These are phyloP conservation scores for Albula goreensis DNA, from an alignment of 2,113 vertebrate genomes.

Conservation along the genomic window DNA sequence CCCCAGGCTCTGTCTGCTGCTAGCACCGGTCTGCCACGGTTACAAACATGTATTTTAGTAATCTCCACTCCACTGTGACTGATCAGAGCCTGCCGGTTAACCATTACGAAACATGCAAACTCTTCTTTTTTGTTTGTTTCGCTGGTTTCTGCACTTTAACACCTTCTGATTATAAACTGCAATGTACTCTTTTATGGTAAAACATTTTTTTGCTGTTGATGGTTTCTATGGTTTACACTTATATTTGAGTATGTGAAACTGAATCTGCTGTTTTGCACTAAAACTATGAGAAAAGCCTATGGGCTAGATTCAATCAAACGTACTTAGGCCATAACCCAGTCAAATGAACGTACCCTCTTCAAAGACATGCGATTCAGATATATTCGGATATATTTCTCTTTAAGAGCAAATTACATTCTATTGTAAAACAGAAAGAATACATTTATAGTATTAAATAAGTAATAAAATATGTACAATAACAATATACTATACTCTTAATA, in stretches of 20 bases:
- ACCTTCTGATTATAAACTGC: not conserved
- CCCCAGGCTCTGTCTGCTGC: not conserved
- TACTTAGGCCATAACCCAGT: too few species aligned
- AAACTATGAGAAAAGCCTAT: not conserved
- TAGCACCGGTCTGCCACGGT: constrained; percentile 28
- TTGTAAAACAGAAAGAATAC: too few species aligned
- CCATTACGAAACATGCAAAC: not conserved
- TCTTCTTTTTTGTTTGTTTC: not conserved
- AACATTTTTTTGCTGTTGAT: not conserved
- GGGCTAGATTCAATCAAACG: too few species aligned
- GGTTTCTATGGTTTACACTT: constrained; percentile 16
- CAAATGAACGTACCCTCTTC: too few species aligned
- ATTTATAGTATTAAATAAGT: too few species aligned
- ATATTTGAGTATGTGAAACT: not conserved
- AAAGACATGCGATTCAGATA: too few species aligned
- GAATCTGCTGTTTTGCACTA: not conserved
- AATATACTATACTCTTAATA: too few species aligned
- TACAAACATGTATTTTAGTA: constrained; percentile 54
- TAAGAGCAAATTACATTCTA: too few species aligned
- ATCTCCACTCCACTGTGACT: constrained; percentile 26
- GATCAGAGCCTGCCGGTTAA: not conserved
- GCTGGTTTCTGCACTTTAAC: not conserved
- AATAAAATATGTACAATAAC: too few species aligned
- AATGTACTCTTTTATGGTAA: not conserved
- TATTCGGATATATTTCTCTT: too few species aligned